Conservation (phyloP, 2,888 invertebrate genomes). For the Crossocerus cetratus region DNA sequence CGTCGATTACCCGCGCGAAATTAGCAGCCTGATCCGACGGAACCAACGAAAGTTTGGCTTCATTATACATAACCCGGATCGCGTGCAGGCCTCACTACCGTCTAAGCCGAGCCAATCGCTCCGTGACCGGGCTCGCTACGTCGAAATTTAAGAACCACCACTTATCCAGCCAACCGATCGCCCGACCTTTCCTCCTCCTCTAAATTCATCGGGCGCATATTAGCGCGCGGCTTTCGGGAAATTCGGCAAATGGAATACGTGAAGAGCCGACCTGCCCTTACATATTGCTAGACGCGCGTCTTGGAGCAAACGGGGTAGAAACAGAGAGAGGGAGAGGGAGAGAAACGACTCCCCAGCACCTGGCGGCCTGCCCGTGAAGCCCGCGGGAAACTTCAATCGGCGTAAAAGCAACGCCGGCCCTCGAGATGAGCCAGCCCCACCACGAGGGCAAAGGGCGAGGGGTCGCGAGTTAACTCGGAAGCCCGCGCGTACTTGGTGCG, state of each 20-base stretch:
- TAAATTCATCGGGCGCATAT: background rate
- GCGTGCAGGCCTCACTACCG: background rate
- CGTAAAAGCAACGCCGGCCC: constrained; percentile 72
- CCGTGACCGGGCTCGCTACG: background rate
- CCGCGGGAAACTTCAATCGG: constrained; percentile 71
- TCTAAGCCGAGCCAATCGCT: background rate
- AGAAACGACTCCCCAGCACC: constrained; percentile 67
- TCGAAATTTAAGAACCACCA: constrained; percentile 1
- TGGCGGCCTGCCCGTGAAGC: constrained; percentile 70
- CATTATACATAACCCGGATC: constrained; percentile 20
- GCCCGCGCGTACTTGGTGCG: constrained; percentile 46
- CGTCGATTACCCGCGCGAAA: constrained; percentile 27
- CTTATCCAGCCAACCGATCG: background rate
- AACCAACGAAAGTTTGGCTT: constrained; percentile 44
- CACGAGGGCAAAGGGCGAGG: constrained; percentile 28
- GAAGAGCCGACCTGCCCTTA: background rate
- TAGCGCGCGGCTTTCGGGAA: too few relatives aligned
- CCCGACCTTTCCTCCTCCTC: background rate
- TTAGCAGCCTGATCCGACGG: constrained; percentile 9
- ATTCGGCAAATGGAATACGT: background rate
- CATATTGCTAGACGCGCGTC: background rate
- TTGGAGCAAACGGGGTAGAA: constrained; percentile 49
- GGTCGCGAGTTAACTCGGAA: constrained; percentile 60
- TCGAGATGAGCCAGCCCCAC: constrained; percentile 27
- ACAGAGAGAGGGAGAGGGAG: constrained; percentile 42